phyloP scores from a whole-genome alignment of 2,113 vertebrate species.

The Cettia cetti region DNA sequence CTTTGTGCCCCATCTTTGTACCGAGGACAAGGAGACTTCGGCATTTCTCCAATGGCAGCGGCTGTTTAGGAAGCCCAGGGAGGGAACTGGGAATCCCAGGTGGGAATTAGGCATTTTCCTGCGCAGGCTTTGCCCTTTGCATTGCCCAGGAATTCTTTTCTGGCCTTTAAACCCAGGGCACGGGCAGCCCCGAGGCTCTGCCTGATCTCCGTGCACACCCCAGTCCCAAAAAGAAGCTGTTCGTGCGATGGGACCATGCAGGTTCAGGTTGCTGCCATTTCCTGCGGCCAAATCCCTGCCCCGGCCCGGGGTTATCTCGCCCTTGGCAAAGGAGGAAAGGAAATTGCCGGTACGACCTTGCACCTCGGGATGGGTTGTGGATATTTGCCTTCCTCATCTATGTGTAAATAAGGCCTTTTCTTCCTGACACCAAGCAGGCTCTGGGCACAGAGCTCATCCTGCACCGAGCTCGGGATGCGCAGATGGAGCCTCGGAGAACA shows the following conservation, averaged over 20 bases:
- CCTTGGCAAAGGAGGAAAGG: not conserved
- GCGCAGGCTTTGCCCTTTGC: not conserved
- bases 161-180: not conserved
- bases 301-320: not conserved
- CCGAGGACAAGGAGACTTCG: not conserved
- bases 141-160: rapidly evolving
- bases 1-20: rapidly evolving
- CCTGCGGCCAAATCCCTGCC: not conserved
- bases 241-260: rapidly evolving
- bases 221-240: not conserved
- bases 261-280: not conserved
- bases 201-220: not conserved
- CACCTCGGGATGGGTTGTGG: not conserved
- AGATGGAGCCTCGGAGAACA: not conserved
- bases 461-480: rapidly evolving
- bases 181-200: not conserved
- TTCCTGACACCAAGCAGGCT: not conserved
- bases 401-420: conserved; percentile 35
- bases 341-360: not conserved
- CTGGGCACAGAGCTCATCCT: not conserved
- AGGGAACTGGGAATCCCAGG: not conserved
- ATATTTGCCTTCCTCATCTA: not conserved
- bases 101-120: not conserved
- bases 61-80: not conserved
- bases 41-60: rapidly evolving